These are phyloP conservation scores for Sylvicapra grimmia DNA, from an alignment of 2,113 vertebrate species.

Conservation along the genomic window DNA sequence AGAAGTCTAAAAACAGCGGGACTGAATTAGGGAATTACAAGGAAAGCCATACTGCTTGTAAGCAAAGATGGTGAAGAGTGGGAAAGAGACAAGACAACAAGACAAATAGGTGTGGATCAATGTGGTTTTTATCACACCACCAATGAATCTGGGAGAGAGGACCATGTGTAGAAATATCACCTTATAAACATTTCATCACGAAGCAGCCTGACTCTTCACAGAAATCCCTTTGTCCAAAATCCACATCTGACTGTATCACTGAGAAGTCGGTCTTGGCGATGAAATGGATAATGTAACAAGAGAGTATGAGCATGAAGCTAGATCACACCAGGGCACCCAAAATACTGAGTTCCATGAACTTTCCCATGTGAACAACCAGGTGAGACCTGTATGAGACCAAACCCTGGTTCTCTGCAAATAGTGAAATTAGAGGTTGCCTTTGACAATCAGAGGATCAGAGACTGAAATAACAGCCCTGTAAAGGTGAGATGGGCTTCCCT, in stretches of 20 bases:
- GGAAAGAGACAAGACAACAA: no score
- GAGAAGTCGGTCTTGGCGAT: not conserved
- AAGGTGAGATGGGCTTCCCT: not conserved
- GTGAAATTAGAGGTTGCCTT: not conserved
- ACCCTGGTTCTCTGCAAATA: rapidly evolving
- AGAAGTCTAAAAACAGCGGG: not conserved
- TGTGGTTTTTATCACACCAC: not conserved
- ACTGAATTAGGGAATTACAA: not conserved
- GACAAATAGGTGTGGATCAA: rapidly evolving
- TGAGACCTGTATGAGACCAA: not conserved
- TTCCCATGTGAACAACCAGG: rapidly evolving
- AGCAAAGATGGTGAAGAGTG: no score
- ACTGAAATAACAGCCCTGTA: rapidly evolving
- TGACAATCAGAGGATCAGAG: not conserved
- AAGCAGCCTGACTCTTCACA: not conserved
- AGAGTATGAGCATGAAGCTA: rapidly evolving
- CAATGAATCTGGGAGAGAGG: not conserved
- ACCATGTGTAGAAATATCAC: not conserved
- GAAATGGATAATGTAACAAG: rapidly evolving
- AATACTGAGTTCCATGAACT: no score
- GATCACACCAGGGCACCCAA: rapidly evolving
- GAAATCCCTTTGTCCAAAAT: no score
- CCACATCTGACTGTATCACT: not conserved
- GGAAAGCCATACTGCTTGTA: not conserved
- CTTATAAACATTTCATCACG: not conserved